Conservation (phyloP, 2,113 vertebrate species). For the Etia nguti region DNA sequence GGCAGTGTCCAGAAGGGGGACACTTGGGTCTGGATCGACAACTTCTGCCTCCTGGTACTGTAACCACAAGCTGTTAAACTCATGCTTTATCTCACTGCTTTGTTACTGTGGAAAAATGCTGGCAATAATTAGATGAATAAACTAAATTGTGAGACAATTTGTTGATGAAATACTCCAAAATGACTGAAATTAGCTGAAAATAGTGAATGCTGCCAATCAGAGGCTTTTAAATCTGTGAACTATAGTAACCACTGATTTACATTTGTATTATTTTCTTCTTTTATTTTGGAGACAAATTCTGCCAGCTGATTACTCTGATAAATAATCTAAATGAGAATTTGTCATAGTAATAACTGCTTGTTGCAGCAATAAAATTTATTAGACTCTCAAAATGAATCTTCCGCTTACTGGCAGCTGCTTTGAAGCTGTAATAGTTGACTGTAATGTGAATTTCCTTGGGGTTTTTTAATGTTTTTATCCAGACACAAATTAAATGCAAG, state of each 20-base stretch:
- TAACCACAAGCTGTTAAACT: background rate
- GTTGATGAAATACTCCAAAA: background rate
- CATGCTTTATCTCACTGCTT: background rate
- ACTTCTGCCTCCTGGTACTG: slow-evolving; percentile 89
- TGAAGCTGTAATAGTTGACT: background rate
- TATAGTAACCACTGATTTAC: background rate
- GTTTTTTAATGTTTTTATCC: background rate
- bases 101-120: background rate
- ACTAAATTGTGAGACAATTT: background rate
- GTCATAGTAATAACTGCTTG: background rate
- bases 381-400: background rate
- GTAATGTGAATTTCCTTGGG: too few relatives aligned
- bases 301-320: background rate
- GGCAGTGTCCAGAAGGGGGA: slow-evolving; percentile 77
- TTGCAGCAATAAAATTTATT: background rate
- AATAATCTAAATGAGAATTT: background rate
- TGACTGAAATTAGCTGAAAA: background rate
- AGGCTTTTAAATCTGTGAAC: background rate
- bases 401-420: background rate
- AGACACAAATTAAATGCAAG: background rate
- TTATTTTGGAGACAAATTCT: background rate
- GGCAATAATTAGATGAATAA: background rate
- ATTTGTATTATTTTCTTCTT: background rate
- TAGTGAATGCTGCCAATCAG: background rate
- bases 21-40: slow-evolving; percentile 90